These are phyloP conservation scores for Panzeria rudis DNA, from an alignment of 2,888 invertebrate genomes.

Conservation along the genomic window DNA sequence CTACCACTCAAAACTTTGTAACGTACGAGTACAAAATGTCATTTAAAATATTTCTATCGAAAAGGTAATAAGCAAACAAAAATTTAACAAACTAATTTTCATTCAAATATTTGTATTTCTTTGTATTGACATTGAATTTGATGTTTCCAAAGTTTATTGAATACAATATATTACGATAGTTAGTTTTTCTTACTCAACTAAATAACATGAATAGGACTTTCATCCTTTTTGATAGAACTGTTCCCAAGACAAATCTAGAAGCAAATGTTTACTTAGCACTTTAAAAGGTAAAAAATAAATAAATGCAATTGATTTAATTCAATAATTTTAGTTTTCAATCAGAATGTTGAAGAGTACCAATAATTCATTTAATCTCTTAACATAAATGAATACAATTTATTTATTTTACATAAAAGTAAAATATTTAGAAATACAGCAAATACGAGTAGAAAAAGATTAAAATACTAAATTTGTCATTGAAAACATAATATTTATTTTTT, in stretches of 20 bases:
- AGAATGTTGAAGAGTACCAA: conserved; percentile 17
- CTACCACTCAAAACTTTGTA: not conserved
- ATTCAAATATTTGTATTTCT: not conserved
- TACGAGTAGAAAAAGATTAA: not conserved
- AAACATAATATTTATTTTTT: not conserved
- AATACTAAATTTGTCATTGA: not conserved
- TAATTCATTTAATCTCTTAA: conserved; percentile 29
- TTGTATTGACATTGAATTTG: too few relatives aligned
- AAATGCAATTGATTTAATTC: not conserved
- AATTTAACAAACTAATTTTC: not conserved
- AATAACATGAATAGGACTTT: not conserved
- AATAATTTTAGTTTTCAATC: conserved; percentile 33
- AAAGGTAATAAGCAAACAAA: not conserved
- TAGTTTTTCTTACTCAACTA: not conserved
- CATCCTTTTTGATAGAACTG: not conserved
- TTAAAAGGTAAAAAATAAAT: not conserved
- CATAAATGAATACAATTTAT: conserved; percentile 14
- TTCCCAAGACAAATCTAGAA: not conserved
- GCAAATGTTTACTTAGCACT: conserved; percentile 22
- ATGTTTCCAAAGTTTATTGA: not conserved
- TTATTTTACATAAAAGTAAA: not conserved
- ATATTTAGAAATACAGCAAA: not conserved
- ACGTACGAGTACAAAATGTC: not conserved
- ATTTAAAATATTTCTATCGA: not conserved
- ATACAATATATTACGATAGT: not conserved